Evolutionary conservation across 2,888 invertebrate genomes (phyloP).

Genomic region (Proisotoma minuta): DNA sequence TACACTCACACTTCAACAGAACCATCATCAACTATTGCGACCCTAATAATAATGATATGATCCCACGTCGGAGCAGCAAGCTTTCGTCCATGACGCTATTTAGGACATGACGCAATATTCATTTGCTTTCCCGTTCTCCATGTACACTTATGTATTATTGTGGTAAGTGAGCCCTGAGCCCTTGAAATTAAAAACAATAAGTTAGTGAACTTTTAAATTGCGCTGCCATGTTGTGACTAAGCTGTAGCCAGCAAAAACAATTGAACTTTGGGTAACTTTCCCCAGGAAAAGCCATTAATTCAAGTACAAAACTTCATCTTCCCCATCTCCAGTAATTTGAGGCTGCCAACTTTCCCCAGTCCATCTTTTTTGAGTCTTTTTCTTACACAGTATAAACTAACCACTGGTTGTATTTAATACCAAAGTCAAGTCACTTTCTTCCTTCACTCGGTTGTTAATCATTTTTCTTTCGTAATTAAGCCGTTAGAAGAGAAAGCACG

Average conservation of each 20-base stretch:
- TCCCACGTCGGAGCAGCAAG: no score
- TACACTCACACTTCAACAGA: slow-evolving; percentile 23
- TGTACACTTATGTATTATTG: no score
- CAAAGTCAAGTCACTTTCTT: slow-evolving; percentile 17
- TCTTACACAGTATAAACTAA: no score
- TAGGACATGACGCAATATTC: no score
- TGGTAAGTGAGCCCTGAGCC: not conserved
- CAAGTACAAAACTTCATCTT: slow-evolving; percentile 14
- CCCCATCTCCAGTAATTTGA: slow-evolving; percentile 14
- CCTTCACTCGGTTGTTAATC: slow-evolving; percentile 14
- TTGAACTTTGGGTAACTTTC: slow-evolving; percentile 11
- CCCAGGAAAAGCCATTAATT: slow-evolving; percentile 15
- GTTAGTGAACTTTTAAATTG: slow-evolving; percentile 6
- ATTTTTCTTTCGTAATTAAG: slow-evolving; percentile 15
- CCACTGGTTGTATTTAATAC: no score
- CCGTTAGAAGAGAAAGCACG: slow-evolving; percentile 16
- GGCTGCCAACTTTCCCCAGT: not conserved
- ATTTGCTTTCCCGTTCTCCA: no score
- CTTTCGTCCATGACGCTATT: no score
- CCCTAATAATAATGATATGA: not conserved
- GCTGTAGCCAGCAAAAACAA: slow-evolving; percentile 3
- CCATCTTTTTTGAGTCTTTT: no score
- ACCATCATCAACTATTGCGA: slow-evolving; percentile 10
- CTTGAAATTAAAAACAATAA: slow-evolving; percentile 17
- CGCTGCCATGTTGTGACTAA: not conserved